Evolutionary conservation across 2,888 invertebrate species (phyloP), one percentile per base, ranked within the genome.

Genomic region (Liopterus haemorrhoidalis): DNA sequence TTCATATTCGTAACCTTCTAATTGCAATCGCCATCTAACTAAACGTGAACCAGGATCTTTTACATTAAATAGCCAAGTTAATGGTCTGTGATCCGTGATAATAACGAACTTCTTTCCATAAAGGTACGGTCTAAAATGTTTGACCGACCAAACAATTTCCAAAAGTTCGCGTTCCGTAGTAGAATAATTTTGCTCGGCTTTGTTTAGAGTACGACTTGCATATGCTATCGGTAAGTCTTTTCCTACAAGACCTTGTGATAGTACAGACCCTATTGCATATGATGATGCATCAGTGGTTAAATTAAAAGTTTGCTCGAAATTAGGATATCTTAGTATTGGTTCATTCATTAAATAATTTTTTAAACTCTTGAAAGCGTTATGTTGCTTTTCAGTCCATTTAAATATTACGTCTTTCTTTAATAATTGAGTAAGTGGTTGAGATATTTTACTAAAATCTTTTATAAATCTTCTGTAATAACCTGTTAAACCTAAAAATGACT

Each of bases 281-380:
- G 52, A 45, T 5, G 45, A 46, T 0, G 56, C 55, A 41, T 59
- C 59, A 0, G 51, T 54, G 1, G 55, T 55, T 9, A 60, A 15
- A 8, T 48, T 37, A 32, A 56, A 59, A 1, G 41, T 52, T 53
- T 51, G 41, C 2, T 14, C 15, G 33, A 56, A 58, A 35, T 59
- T 52, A 0, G 58, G 55, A 35, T 52, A 52, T 43, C 52, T 45
- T 18, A 58, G 22, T 9, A 57, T 46, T 0, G 52, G 51, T 14
- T 31, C 33, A 3, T 25, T 47, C 2, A 35, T 39, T 11, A 57
- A 22, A n/a, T 15, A 21, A 9, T 48, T 14, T 30, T 54, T 61
- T 2, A 66, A 64, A 41, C 61, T 62, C 39, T 65, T 62, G 12
- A 67, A 69, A 49, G 69, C 68, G 41, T 65, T 64, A 2, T 62